phyloP scores from a whole-genome alignment of 2,888 invertebrate species.

The Gymnocheta viridis region DNA sequence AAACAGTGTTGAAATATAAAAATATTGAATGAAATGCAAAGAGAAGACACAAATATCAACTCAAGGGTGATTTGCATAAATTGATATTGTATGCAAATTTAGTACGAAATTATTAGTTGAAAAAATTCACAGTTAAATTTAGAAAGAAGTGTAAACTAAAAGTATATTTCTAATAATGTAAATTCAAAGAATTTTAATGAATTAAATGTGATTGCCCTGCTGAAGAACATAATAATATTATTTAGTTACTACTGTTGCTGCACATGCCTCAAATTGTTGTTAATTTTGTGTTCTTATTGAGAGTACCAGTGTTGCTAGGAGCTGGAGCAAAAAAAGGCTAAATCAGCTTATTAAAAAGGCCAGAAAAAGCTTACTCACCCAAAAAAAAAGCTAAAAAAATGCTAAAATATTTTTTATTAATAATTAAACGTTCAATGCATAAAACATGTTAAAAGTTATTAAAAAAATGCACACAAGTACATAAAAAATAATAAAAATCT shows the following conservation, averaged over 20 bases:
- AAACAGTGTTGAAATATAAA: slow-evolving; percentile 64
- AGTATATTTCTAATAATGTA: slow-evolving; percentile 6
- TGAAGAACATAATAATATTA: neutral
- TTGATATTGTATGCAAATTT: slow-evolving; percentile 79
- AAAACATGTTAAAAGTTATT: too few relatives aligned
- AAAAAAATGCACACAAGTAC: too few relatives aligned
- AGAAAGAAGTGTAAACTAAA: slow-evolving; percentile 1
- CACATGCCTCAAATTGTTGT: too few relatives aligned
- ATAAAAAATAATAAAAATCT: too few relatives aligned
- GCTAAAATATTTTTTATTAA: too few relatives aligned
- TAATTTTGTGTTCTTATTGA: too few relatives aligned
- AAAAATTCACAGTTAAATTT: slow-evolving; percentile 31
- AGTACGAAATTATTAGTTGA: slow-evolving; percentile 66
- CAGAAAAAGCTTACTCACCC: too few relatives aligned
- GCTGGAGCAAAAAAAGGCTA: too few relatives aligned
- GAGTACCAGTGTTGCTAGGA: too few relatives aligned
- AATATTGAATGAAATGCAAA: slow-evolving; percentile 39
- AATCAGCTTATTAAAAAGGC: too few relatives aligned
- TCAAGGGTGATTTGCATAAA: slow-evolving; percentile 79
- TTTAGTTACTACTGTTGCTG: neutral
- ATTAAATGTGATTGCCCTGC: neutral
- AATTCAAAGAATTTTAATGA: neutral
- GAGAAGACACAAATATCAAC: slow-evolving; percentile 43
- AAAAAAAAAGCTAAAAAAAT: too few relatives aligned
- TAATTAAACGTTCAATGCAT: too few relatives aligned